phyloP scores from a whole-genome alignment of 2,113 vertebrate genomes.

The Origma solitaria region DNA sequence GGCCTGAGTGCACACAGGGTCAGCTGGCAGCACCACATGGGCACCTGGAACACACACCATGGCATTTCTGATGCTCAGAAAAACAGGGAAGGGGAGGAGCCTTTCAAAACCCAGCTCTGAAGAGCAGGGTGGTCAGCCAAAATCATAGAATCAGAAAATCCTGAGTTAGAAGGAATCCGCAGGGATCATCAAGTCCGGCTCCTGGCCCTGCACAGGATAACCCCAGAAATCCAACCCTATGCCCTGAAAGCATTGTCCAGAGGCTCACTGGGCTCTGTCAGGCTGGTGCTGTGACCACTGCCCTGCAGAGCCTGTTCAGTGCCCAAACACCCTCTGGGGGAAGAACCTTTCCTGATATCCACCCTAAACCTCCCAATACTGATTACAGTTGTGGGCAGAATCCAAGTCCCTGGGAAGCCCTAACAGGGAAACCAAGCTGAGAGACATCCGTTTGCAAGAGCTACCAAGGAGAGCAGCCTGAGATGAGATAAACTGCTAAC shows the following conservation, averaged over 20 bases:
- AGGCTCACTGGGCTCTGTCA: background rate
- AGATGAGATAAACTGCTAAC: background rate
- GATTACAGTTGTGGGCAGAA: background rate
- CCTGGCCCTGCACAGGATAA: background rate
- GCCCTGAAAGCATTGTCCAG: background rate
- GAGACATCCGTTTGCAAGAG: background rate
- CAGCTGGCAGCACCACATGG: background rate
- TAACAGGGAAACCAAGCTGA: background rate
- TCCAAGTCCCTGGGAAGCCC: background rate
- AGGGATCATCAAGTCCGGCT: background rate
- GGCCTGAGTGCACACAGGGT: accelerated
- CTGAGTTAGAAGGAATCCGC: background rate
- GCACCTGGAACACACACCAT: accelerated
- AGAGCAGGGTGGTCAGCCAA: background rate
- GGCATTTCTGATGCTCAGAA: background rate
- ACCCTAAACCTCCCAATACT: background rate
- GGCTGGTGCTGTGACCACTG: background rate
- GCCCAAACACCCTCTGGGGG: accelerated
- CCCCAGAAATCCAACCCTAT: background rate
- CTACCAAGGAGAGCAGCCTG: background rate
- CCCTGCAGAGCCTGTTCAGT: background rate
- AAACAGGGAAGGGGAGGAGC: background rate
- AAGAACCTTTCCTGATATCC: background rate
- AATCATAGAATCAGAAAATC: background rate
- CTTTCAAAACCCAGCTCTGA: background rate